Percentiles rank a stretch among this genome's conserved stretches.
These are phyloP conservation scores for Callyntrura guangdongensis DNA, from an alignment of 2,888 invertebrate species.

Conservation along the genomic window DNA sequence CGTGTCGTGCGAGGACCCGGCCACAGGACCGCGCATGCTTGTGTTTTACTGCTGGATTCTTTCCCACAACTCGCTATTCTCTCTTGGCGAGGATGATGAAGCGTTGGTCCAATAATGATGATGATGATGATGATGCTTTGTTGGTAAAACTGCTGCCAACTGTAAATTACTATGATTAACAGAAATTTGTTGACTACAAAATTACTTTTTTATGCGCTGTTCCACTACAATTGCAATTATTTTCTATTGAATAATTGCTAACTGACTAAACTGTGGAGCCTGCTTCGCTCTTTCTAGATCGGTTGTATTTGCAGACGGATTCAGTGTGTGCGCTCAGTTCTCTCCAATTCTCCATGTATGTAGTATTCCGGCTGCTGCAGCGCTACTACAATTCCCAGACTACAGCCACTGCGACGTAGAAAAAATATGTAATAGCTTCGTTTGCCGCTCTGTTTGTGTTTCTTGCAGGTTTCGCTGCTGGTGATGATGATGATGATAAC, in stretches of 20 bases:
- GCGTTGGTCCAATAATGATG: not conserved
- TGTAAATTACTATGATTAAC: conserved; percentile 59
- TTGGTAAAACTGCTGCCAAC: conserved; percentile 38
- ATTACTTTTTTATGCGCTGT: conserved; percentile 20
- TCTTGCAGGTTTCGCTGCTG: not conserved
- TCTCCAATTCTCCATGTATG: too few species aligned
- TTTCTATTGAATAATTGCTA: conserved; percentile 31
- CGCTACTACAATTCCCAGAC: not conserved
- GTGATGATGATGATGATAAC: conserved; percentile 12
- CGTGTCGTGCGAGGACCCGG: not conserved
- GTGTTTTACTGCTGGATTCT: not conserved
- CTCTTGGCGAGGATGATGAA: not conserved
- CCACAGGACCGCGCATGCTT: not conserved
- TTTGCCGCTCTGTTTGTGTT: not conserved
- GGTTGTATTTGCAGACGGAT: not conserved
- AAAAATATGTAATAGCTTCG: not conserved
- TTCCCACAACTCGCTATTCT: not conserved
- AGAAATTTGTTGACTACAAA: conserved; percentile 39
- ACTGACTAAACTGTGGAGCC: not conserved
- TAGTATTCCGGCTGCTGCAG: not conserved
- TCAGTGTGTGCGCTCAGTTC: not conserved
- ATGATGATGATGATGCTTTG: not conserved
- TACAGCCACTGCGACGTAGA: conserved; percentile 15
- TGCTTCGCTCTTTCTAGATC: not conserved
- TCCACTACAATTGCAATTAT: not conserved